These are phyloP conservation scores for Brachypodius melanocephalos DNA, from an alignment of 2,113 vertebrate species.

Conservation along the genomic window DNA sequence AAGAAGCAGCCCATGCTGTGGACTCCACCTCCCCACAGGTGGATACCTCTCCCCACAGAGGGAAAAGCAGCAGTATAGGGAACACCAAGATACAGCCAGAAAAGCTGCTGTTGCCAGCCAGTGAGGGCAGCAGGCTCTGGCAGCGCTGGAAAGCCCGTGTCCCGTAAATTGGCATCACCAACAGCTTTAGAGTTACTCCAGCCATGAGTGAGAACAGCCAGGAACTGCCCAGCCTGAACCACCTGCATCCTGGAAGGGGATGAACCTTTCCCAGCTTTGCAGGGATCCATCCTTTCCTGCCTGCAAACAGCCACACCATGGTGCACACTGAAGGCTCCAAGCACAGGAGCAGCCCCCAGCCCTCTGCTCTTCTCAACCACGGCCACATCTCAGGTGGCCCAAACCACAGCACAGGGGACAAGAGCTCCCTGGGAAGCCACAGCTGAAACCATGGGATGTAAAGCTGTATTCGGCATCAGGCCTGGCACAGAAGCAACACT, in stretches of 20 bases:
- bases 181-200: not conserved
- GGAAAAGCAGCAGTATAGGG: not conserved
- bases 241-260: not conserved
- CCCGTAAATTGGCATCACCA: rapidly evolving
- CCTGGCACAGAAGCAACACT: not conserved
- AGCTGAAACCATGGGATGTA: not conserved
- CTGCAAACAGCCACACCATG: rapidly evolving
- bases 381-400: not conserved
- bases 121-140: not conserved
- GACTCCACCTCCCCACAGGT: not conserved
- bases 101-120: not conserved
- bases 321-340: rapidly evolving
- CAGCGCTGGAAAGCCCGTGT: not conserved
- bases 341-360: not conserved
- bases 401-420: not conserved
- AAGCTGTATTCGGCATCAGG: not conserved
- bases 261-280: not conserved
- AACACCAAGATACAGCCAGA: not conserved
- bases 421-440: rapidly evolving
- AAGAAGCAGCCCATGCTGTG: not conserved
- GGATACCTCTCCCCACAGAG: not conserved
- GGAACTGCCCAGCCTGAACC: not conserved
- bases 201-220: not conserved
- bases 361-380: not conserved
- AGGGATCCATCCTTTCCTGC: not conserved